phyloP scores from a whole-genome alignment of 2,888 invertebrate genomes.

The Ferdinandea cuprea region DNA sequence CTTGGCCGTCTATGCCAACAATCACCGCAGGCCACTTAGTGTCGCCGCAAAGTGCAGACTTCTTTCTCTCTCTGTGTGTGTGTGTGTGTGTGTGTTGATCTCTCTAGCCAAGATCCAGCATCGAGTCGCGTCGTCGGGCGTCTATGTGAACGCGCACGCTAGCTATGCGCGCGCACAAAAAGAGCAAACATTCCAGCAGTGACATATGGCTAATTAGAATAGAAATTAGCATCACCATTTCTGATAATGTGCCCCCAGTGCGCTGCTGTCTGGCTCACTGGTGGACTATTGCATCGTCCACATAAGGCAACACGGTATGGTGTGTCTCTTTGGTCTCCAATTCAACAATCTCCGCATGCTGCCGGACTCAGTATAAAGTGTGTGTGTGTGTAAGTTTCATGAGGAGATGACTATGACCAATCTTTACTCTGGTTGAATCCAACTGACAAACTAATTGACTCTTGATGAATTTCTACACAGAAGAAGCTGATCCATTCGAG shows the following conservation, averaged over 20 bases:
- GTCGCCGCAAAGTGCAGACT: conserved; percentile 55
- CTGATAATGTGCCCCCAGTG: conserved; percentile 65
- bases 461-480: conserved; percentile 64
- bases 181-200: conserved; percentile 63
- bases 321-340: conserved; percentile 15
- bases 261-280: conserved; percentile 21
- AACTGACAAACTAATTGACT: conserved; percentile 74
- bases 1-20: conserved; percentile 47
- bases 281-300: conserved; percentile 24
- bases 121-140: conserved; percentile 4
- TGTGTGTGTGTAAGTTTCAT: conserved; percentile 22
- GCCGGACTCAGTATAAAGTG: background rate
- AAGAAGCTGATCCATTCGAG: conserved; percentile 10
- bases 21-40: conserved; percentile 57
- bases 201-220: conserved; percentile 75
- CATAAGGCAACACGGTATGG: conserved; percentile 37
- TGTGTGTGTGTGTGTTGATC: too few relatives aligned
- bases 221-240: conserved; percentile 75
- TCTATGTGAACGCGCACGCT: conserved; percentile 27
- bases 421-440: conserved; percentile 33
- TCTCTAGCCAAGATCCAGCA: background rate
- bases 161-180: conserved; percentile 44
- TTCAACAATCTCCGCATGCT: conserved; percentile 12
- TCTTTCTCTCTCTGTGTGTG: conserved; percentile 19
- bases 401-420: conserved; percentile 45